Conservation (phyloP, 2,797 vertebrate species). For the Scolopax rusticola region DNA sequence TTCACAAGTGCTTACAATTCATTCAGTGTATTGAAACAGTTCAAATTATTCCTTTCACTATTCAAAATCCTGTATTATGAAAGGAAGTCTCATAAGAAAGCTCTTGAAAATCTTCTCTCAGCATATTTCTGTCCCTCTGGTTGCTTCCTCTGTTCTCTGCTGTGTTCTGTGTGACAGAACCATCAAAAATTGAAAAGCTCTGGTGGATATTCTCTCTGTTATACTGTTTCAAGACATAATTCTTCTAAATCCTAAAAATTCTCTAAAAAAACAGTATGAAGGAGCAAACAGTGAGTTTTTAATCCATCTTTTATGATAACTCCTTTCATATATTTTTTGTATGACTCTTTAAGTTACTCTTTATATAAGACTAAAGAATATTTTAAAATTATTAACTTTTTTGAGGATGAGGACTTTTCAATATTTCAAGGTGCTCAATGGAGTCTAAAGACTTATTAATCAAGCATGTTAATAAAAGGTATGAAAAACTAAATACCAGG, state of each 20-base stretch:
- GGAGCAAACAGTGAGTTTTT: not conserved
- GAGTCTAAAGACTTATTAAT: not conserved
- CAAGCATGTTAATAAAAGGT: not conserved
- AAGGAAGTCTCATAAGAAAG: not conserved
- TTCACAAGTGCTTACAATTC: not conserved
- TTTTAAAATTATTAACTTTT: not conserved
- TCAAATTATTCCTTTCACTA: not conserved
- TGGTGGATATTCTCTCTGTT: not conserved
- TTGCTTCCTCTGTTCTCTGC: not conserved
- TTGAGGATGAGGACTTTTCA: accelerated
- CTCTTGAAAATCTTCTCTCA: not conserved
- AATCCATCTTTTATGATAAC: not conserved
- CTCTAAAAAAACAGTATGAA: not conserved
- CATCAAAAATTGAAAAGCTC: not conserved
- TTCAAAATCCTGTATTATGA: not conserved
- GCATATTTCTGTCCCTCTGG: not conserved
- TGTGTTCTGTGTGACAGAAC: not conserved
- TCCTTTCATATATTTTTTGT: not conserved
- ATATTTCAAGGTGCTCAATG: not conserved
- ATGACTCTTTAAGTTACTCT: not conserved
- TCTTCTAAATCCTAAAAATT: not conserved
- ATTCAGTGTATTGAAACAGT: not conserved
- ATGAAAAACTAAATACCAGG: not conserved
- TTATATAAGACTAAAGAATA: not conserved
- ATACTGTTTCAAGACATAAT: not conserved